Percentiles rank a stretch among this genome's conserved stretches.
These are phyloP conservation scores for Platycheirus albimanus DNA, from an alignment of 2,888 invertebrate species.

Conservation along the genomic window DNA sequence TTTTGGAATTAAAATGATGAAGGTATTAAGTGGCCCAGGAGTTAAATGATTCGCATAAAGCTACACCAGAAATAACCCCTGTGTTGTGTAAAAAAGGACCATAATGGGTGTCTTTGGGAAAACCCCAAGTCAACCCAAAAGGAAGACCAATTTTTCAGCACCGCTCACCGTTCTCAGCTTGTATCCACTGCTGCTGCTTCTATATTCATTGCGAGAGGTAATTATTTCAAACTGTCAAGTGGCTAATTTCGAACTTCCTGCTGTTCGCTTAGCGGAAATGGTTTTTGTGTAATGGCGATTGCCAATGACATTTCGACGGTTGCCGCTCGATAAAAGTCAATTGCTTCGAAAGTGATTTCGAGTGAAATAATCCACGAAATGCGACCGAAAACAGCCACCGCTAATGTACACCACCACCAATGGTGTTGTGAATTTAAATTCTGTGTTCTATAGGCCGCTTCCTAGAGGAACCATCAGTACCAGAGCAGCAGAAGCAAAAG, in stretches of 20 bases:
- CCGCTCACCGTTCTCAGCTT: not conserved
- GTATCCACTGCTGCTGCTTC: not conserved
- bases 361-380: conserved; percentile 74
- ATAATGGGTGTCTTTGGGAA: conserved; percentile 40
- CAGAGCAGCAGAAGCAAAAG: no score
- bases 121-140: conserved; percentile 45
- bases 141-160: conserved; percentile 61
- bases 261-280: conserved; percentile 69
- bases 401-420: conserved; percentile 71
- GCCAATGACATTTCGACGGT: conserved; percentile 73
- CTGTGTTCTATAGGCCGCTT: conserved; percentile 26
- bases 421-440: conserved; percentile 69
- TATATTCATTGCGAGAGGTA: conserved; percentile 41
- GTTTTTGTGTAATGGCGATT: conserved; percentile 70
- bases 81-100: conserved; percentile 44
- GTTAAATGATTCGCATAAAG: conserved; percentile 74
- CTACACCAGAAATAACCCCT: conserved; percentile 49
- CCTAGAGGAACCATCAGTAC: not conserved
- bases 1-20: conserved; percentile 74
- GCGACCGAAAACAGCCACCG: conserved; percentile 74
- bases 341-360: conserved; percentile 73
- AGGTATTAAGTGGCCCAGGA: conserved; percentile 74
- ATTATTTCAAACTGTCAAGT: conserved; percentile 74
- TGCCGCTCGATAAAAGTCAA: conserved; percentile 74
- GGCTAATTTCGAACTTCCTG: conserved; percentile 74